Evolutionary conservation across 2,888 invertebrate genomes (phyloP), one percentile per base, ranked within the genome.

Genomic region (Himalopsyche anomala): DNA sequence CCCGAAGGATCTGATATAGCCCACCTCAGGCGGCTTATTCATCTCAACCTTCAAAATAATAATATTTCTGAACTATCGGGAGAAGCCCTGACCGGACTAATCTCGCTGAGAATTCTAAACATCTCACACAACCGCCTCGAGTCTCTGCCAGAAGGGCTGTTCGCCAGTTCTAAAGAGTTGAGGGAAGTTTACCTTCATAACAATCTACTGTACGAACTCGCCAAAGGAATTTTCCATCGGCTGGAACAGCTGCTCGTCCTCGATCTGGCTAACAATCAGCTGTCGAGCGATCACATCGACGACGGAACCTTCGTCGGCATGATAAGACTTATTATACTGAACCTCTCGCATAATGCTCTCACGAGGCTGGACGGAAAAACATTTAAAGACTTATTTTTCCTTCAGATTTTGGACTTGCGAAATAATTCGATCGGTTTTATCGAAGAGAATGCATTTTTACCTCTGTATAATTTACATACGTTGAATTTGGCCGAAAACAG

Each of bases 341-440:
- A 98, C 91, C 92, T 98, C 89, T 96, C 97, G 3, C 96, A 96
- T 91, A 98, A 98, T 90, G 95, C 96, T n/a, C 91, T 98, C 55
- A 97, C 96, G 0, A 94, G 96, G 89, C 95, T 98, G 89, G 97
- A 97, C 90, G 95, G 96, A 19, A 95, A 95, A 89, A 97, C 97
- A 83, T 98, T 98, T 91, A 97, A 97, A 91, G 97, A 98, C 90
- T 92, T 98, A 88, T 96, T 96, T 91, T 96, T 97, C 90, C 93
- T 98, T 85, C 97, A 97, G 93, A 97, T 97, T 88, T 93, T 98
- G 85, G 96, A 97, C 91, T 93, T 98, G 89, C 95, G 96, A 90
- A 97, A 97, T 91, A 98, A 98, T 91, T 96, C 96, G 11, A 96
- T 98, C 90, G 96, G 96, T n/a, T 96, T 96, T 90, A 96, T 98